These are phyloP conservation scores for Uropsilus gracilis DNA, from an alignment of 2,113 vertebrate species.

Conservation along the genomic window DNA sequence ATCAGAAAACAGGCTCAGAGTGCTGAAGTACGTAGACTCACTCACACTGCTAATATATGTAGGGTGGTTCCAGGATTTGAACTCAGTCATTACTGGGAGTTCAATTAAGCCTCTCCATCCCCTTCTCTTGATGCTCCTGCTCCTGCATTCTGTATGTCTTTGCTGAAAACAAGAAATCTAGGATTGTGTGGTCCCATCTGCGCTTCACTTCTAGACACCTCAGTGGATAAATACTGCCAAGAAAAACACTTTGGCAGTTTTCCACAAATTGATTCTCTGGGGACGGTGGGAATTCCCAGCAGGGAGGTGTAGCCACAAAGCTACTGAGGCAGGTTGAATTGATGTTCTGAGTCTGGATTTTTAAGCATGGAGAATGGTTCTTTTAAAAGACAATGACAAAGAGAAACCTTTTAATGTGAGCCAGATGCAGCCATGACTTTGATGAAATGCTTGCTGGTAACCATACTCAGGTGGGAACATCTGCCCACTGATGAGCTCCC, in stretches of 20 bases:
- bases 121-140: not conserved
- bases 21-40: not conserved
- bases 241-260: not conserved
- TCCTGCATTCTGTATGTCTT: not conserved
- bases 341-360: constrained; percentile 60
- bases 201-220: not conserved
- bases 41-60: not conserved
- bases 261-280: constrained; percentile 32
- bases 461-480: constrained; percentile 25
- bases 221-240: constrained; percentile 29
- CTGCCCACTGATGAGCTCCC: constrained; percentile 46
- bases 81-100: not conserved
- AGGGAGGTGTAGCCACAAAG: constrained; percentile 14
- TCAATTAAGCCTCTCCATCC: not conserved
- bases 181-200: not conserved
- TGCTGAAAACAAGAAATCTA: not conserved
- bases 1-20: not conserved
- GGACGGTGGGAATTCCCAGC: constrained; percentile 5
- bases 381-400: constrained; percentile 54
- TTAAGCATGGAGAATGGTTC: constrained; percentile 38
- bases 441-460: constrained; percentile 60
- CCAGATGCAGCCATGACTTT: constrained; percentile 45
- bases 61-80: not conserved
- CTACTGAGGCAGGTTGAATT: not conserved
- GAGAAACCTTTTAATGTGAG: constrained; percentile 38